Evolutionary conservation across 1,140 invertebrate species (phyloP).

Genomic region (Orussus abietinus): DNA sequence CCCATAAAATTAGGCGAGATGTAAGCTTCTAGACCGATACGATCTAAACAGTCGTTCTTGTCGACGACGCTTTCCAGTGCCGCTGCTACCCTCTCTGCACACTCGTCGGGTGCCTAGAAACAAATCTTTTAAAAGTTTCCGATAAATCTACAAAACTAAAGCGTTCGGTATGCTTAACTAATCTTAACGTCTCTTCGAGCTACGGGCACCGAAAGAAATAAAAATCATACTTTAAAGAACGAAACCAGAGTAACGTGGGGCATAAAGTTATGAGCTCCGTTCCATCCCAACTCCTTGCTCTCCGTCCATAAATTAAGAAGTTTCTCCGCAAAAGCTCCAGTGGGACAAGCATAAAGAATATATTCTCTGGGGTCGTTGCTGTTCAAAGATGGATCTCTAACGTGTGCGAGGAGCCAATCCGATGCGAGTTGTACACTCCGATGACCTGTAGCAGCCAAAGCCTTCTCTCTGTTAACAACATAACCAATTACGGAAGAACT

Average conservation of each 20-base stretch:
- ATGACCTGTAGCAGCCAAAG: constrained; percentile 84
- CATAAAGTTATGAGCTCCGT: constrained; percentile 83
- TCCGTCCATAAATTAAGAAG: constrained; percentile 76
- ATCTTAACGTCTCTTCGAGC: no score
- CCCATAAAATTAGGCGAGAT: constrained; percentile 85
- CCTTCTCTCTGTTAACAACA: constrained; percentile 68
- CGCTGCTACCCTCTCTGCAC: constrained; percentile 62
- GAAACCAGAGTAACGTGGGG: constrained; percentile 87
- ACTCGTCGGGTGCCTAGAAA: constrained; percentile 69
- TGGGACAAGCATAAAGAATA: constrained; percentile 80
- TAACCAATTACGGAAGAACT: no score
- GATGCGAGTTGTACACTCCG: constrained; percentile 80
- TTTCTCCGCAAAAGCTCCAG: constrained; percentile 67
- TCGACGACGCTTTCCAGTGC: constrained; percentile 66
- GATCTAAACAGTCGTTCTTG: constrained; percentile 60
- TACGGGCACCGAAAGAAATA: no score
- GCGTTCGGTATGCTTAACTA: no score
- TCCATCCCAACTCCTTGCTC: constrained; percentile 74
- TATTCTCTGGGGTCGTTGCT: constrained; percentile 74
- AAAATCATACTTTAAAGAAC: constrained; percentile 80
- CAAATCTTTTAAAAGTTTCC: constrained; percentile 13
- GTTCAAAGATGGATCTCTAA: constrained; percentile 77
- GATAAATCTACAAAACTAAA: constrained; percentile 16
- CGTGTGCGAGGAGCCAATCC: constrained; percentile 85
- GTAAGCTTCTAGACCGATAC: constrained; percentile 72